Evolutionary conservation across 2,113 vertebrate genomes (phyloP).

Genomic region (Illadopsis cleaveri): DNA sequence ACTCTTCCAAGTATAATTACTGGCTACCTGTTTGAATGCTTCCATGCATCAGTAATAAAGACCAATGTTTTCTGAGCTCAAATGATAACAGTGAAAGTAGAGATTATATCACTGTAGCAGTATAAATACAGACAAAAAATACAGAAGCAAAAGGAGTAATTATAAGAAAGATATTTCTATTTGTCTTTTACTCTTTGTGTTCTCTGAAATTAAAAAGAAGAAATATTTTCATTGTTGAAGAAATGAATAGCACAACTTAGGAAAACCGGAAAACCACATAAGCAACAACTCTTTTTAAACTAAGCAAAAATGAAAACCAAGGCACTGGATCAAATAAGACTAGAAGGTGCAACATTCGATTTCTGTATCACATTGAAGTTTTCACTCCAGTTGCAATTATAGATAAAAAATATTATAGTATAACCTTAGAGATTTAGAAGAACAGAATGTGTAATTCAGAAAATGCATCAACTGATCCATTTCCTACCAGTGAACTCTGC

Average conservation of each 20-base stretch:
- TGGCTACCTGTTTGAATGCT: background rate
- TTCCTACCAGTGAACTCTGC: background rate
- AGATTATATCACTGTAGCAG: background rate
- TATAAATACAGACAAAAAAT: conserved; percentile 4
- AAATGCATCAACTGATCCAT: background rate
- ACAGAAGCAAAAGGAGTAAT: background rate
- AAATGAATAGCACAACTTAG: background rate
- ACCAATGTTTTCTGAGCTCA: conserved; percentile 17
- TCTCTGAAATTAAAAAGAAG: conserved; percentile 4
- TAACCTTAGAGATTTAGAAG: background rate
- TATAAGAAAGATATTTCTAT: background rate
- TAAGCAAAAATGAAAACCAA: conserved; percentile 2
- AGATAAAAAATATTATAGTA: background rate
- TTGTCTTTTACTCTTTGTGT: background rate
- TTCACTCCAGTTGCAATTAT: background rate
- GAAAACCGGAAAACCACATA: background rate
- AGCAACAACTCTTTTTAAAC: conserved; percentile 9
- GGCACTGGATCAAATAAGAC: background rate
- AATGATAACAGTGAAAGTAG: background rate
- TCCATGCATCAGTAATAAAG: conserved; percentile 26
- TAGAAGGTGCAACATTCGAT: background rate
- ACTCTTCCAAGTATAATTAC: conserved; percentile 15
- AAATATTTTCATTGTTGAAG: background rate
- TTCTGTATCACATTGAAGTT: background rate
- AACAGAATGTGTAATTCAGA: background rate